Conservation (phyloP, 2,888 invertebrate genomes). For the Fragum whitleyi region DNA sequence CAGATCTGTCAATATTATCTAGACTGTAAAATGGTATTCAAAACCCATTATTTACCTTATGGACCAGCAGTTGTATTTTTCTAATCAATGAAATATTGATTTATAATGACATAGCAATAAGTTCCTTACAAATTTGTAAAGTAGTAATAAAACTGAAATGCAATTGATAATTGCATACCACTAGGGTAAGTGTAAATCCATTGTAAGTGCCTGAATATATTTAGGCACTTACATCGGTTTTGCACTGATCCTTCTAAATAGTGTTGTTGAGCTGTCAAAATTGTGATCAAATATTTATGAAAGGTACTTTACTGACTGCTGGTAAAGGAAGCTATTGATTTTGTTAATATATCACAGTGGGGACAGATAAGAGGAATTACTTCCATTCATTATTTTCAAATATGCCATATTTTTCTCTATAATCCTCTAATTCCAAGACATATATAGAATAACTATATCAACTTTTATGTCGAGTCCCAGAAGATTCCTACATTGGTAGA, state of each 20-base stretch:
- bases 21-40: slow-evolving; percentile 1
- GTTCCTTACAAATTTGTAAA: not conserved
- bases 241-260: not conserved
- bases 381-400: no score
- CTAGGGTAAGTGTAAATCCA: no score
- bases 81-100: slow-evolving; percentile 12
- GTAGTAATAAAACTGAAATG: slow-evolving; percentile 2
- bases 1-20: not conserved
- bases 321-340: slow-evolving; percentile 19
- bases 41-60: slow-evolving; percentile 5
- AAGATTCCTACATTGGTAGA: no score
- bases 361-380: not conserved
- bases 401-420: no score
- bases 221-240: no score
- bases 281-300: slow-evolving; percentile 18
- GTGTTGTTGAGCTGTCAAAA: slow-evolving; percentile 17
- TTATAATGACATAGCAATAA: not conserved
- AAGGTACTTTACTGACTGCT: slow-evolving; percentile 5
- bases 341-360: slow-evolving; percentile 3
- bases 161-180: slow-evolving; percentile 2
- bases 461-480: no score
- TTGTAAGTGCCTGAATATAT: no score
- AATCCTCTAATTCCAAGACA: no score
- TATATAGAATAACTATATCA: no score
- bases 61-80: not conserved